Evolutionary conservation across 2,888 invertebrate species (phyloP), one percentile per base, ranked within the genome.

Genomic region (Polydrusus tereticollis): DNA sequence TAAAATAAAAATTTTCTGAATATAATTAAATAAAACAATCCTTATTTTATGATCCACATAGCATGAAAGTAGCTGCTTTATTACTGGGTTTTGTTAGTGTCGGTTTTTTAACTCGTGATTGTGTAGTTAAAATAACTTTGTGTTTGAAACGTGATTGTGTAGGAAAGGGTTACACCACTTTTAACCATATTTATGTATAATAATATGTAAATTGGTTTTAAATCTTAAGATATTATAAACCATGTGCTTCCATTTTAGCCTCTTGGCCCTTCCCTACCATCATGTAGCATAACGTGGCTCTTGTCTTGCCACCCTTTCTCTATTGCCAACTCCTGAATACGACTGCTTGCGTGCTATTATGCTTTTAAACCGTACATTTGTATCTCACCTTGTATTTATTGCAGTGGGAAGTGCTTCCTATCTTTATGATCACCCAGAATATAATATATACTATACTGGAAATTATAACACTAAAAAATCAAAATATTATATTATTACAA

Each of bases 1-100:
- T 57, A 43, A 38, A 65, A 55, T 57, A 38, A 65, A 47, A 55
- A 65, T 43, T 41, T 43, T 55, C 21, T 20, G 38, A 41, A n/a
- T 55, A 18, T 38, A 18, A 50, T 36, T 64, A 52, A 21, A 52
- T 50, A 6, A 33, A 64, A 36, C 41, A 38, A 43, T 65, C 8
- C n/a, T 52, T 29, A 55, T 41, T 65, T 52, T 43, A 38, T 41
- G 23, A 65, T 38, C 65, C 10, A 55, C 41, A 12, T 23, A 38
- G 23, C 26, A 14, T 21, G 20, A n/a, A 47, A 47, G 55, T 64
- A 45, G 52, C 23, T 43, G 41, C n/a, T 60, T 14, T 43, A 16
- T 41, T 43, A 59, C 43, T 23, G 26, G n/a, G 10, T 55, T 55
- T 33, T 29, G n/a, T 58, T 21, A n/a, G 36, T 52, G 26, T 16